A percentile compares a stretch with the other conserved stretches of the same genome.
Evolutionary conservation across 1,140 invertebrate species (phyloP).

Genomic region (Chrysoperla carnea): DNA sequence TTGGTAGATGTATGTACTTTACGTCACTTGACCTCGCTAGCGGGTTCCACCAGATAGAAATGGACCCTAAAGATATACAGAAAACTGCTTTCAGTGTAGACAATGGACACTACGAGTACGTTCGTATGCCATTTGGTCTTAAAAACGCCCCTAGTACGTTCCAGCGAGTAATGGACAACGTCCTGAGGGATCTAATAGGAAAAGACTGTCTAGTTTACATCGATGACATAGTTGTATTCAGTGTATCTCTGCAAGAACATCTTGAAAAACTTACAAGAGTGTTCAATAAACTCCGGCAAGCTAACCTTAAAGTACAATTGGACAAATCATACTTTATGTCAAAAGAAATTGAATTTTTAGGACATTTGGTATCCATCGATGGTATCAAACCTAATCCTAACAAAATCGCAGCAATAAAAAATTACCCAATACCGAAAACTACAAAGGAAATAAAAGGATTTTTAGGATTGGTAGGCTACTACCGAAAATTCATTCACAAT

Average conservation of each 20-base stretch:
- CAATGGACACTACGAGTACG: conserved; percentile 20
- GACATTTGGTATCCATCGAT: too few species aligned
- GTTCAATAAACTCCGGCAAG: conserved; percentile 9
- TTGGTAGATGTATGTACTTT: conserved; percentile 27
- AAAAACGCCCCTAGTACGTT: conserved; percentile 26
- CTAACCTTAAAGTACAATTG: too few species aligned
- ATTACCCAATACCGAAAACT: conserved; percentile 5
- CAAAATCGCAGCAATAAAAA: too few species aligned
- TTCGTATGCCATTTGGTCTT: conserved; percentile 23
- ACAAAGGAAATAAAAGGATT: conserved; percentile 7
- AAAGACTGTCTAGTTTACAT: conserved; percentile 19
- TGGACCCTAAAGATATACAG: conserved; percentile 16
- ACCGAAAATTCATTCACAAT: conserved; percentile 10
- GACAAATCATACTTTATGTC: too few species aligned
- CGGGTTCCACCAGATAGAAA: conserved; percentile 27
- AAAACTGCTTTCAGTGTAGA: conserved; percentile 28
- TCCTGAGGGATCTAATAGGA: conserved; percentile 12
- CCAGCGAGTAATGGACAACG: conserved; percentile 22
- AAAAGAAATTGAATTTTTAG: too few species aligned
- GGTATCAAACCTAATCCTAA: too few species aligned
- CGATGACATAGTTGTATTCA: conserved; percentile 12
- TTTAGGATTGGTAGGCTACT: conserved; percentile 9
- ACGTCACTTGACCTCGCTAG: conserved; percentile 25
- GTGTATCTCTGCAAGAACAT: conserved; percentile 9
- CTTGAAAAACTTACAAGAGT: conserved; percentile 7